Base-by-base conservation (phyloP, 2,888 invertebrate genomes). In the Ectemnius cavifrons region DNA sequence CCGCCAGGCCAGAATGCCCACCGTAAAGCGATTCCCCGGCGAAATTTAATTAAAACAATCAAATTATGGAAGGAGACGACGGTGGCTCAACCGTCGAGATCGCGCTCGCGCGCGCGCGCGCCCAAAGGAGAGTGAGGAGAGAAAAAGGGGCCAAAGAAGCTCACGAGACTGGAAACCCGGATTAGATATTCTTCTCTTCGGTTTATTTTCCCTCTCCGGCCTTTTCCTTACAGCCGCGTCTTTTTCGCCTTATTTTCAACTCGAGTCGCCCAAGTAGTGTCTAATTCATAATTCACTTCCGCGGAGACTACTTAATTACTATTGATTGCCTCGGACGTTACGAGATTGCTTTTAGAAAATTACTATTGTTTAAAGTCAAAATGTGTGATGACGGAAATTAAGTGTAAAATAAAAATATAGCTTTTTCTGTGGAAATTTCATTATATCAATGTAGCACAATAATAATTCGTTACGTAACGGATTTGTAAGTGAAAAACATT, bases 41-140 rank as follows among this genome's bases (percentile, higher is more conserved):
- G 85, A 91, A 91, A 91, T 91, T 91, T 91, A 91, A 91, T 91
- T 91, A 91, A 91, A 91, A 91, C 90, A 91, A 91, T 91, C 90
- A 91, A 91, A 89, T 91, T 91, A 91, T 89, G 88, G 89, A 85
- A 88, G 88, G 87, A 90, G 86, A 85, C 85, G 85, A 85, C 85
- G 85, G 86, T 85, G 88, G 86, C 86, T 87, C 86, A 87, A 85
- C 85, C 85, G 84, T 84, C 83, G 86, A 81, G 85, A 81, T 83
- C 78, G 78, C 73, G 37, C 8, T 0, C 37, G 37, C 5, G 11
- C 8, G 37, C 37, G 37, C 5, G 37, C 78, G 73, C 60, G 74
- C 70, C 74, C 75, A 82, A 79, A 81, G 79, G 75, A 74, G 74
- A 77, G 75, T 67, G 73, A 70, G 63, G 77, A 79, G 79, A 76